Percentiles rank a stretch among this genome's conserved stretches.
Conservation (phyloP, 2,888 invertebrate species). For the Mesodorylaimus sp. region DNA sequence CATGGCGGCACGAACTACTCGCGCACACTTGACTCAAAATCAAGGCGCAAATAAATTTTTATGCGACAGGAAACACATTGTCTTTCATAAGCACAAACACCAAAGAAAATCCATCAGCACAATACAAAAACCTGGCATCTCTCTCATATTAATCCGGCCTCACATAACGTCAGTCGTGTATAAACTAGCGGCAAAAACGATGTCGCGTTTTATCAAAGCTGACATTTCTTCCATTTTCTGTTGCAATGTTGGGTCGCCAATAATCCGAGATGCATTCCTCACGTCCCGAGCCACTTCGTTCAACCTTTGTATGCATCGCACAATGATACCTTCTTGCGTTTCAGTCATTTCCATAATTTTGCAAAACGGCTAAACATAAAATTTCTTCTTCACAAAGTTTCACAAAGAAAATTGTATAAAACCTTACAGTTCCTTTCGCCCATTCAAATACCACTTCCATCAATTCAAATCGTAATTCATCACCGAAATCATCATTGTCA, state of each 20-base stretch:
- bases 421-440: slow-evolving; percentile 61
- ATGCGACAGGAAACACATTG: too few relatives aligned
- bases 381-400: neutral
- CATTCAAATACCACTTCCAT: slow-evolving; percentile 85
- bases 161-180: too few relatives aligned
- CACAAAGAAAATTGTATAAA: neutral
- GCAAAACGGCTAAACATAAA: slow-evolving; percentile 52
- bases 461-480: slow-evolving; percentile 66
- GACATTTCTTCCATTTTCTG: slow-evolving; percentile 89
- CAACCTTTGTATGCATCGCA: slow-evolving; percentile 82
- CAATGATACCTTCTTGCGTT: slow-evolving; percentile 92
- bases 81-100: too few relatives aligned
- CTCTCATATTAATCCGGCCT: too few relatives aligned
- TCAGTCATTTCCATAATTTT: slow-evolving; percentile 80
- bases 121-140: too few relatives aligned
- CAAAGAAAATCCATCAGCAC: too few relatives aligned
- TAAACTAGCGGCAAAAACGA: slow-evolving; percentile 88
- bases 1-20: too few relatives aligned
- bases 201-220: slow-evolving; percentile 77
- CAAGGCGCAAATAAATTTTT: too few relatives aligned
- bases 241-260: slow-evolving; percentile 74
- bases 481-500: slow-evolving; percentile 37
- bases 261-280: slow-evolving; percentile 70
- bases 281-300: slow-evolving; percentile 78
- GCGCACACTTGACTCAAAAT: too few relatives aligned